phyloP scores from a whole-genome alignment of 2,888 invertebrate species.

The Penaeus monodon region DNA sequence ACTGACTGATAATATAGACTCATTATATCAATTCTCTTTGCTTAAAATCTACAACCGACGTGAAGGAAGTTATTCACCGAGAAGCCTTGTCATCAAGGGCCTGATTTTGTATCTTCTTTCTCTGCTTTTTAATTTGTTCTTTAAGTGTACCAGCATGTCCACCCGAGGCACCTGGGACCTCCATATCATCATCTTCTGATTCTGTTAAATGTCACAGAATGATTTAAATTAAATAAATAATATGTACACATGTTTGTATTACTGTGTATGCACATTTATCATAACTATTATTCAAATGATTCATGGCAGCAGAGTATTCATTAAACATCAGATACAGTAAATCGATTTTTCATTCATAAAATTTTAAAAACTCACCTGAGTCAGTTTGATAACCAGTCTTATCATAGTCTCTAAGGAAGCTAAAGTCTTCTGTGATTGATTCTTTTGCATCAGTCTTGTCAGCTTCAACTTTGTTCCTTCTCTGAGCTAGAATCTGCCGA shows the following conservation, averaged over 20 bases:
- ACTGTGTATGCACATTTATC: too few species aligned
- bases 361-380: not conserved
- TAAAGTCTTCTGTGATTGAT: not conserved
- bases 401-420: not conserved
- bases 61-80: slow-evolving; percentile 24
- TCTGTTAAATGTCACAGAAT: too few species aligned
- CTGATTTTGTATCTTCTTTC: slow-evolving; percentile 61
- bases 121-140: slow-evolving; percentile 64
- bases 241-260: too few species aligned
- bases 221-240: too few species aligned
- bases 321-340: too few species aligned
- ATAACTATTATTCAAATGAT: too few species aligned
- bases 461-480: slow-evolving; percentile 57
- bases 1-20: too few species aligned
- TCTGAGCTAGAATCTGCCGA: slow-evolving; percentile 77
- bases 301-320: too few species aligned
- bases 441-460: not conserved
- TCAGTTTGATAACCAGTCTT: slow-evolving; percentile 1
- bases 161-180: not conserved
- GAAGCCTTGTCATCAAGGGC: slow-evolving; percentile 49
- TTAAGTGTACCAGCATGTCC: slow-evolving; percentile 57
- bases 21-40: too few species aligned
- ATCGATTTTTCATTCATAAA: too few species aligned
- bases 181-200: not conserved
- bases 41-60: too few species aligned